A percentile compares a stretch with the other conserved stretches of the same genome.
Conservation (phyloP, 2,113 vertebrate species). For the Microcebus lehilahytsara region DNA sequence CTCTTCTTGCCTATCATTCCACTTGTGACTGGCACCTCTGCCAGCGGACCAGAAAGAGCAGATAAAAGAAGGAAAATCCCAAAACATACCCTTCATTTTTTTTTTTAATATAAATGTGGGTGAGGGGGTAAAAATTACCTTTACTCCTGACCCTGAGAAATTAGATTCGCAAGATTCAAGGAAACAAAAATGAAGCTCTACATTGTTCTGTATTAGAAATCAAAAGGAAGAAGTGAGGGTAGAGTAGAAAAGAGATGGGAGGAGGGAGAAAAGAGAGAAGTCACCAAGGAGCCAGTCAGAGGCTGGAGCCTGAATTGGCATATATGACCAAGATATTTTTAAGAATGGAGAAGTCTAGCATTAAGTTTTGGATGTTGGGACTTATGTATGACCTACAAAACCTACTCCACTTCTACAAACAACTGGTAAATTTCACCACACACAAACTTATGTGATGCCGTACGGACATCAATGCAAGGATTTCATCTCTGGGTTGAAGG, state of each 20-base stretch:
- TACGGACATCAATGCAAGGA: not conserved
- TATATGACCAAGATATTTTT: not conserved
- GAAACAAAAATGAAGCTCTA: not conserved
- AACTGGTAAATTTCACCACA: not conserved
- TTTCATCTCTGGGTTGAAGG: not conserved
- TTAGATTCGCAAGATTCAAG: not conserved
- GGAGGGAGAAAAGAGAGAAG: not conserved
- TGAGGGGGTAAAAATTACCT: not conserved
- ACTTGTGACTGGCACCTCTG: not conserved
- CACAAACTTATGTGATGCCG: not conserved
- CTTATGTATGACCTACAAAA: not conserved
- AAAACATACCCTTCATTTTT: not conserved
- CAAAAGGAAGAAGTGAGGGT: too few species aligned
- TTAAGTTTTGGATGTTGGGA: not conserved
- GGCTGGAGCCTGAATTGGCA: not conserved
- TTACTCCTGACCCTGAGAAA: not conserved
- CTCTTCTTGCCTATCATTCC: not conserved
- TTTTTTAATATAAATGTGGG: not conserved
- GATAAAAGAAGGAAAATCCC: not conserved
- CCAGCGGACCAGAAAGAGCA: not conserved
- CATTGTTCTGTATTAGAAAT: not conserved
- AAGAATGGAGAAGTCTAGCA: not conserved
- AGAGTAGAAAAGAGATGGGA: not conserved
- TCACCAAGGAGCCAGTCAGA: not conserved
- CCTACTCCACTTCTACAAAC: not conserved